Conservation (phyloP, 2,797 vertebrate species). For the Hirundo rustica region DNA sequence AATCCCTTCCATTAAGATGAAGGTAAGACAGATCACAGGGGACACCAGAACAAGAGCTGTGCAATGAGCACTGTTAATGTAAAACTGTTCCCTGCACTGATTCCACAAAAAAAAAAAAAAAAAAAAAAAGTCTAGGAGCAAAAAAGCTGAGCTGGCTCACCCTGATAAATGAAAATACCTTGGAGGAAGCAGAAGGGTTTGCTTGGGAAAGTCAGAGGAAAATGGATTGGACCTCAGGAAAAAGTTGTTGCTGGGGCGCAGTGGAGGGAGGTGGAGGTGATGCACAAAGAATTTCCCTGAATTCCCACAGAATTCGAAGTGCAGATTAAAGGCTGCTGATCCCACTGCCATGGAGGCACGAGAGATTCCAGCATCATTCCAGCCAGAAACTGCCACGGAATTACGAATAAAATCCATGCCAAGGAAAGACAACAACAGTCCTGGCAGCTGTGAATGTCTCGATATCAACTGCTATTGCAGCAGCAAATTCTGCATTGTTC, state of each 20-base stretch:
- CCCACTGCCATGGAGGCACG: rapidly evolving
- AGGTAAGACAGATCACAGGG: not conserved
- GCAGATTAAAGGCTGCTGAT: not conserved
- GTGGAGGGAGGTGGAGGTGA: slow-evolving; percentile 9
- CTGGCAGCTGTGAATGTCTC: not conserved
- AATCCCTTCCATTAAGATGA: not conserved
- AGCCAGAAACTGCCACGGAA: not conserved
- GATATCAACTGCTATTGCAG: not conserved
- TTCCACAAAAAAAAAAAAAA: not conserved
- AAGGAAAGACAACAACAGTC: not conserved
- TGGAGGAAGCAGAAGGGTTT: slow-evolving; percentile 25
- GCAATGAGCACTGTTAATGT: not conserved
- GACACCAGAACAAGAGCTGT: not conserved
- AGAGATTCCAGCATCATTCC: not conserved
- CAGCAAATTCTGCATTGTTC: not conserved
- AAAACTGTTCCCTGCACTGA: not conserved
- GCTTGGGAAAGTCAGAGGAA: slow-evolving; percentile 17
- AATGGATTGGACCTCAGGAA: not conserved
- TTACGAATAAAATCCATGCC: rapidly evolving
- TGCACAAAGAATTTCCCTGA: not conserved
- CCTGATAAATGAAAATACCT: not conserved
- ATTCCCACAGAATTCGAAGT: not conserved
- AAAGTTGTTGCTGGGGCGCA: not conserved
- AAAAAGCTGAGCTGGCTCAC: slow-evolving; percentile 4
- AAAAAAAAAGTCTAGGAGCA: not conserved